Evolutionary conservation across 2,797 vertebrate genomes (phyloP), one percentile per base, ranked within the genome.

Genomic region (Chrosomus eos): DNA sequence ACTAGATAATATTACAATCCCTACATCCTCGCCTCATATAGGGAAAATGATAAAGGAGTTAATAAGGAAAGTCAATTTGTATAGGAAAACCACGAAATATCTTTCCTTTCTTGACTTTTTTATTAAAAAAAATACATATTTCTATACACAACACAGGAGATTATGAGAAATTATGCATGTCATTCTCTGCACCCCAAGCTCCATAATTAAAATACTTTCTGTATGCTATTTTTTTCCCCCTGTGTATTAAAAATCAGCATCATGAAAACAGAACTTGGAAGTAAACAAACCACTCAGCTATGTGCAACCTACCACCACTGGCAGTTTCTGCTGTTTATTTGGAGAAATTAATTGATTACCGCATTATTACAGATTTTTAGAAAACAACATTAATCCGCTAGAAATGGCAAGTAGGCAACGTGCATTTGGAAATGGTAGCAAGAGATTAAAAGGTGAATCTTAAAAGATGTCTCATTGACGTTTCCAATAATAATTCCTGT

Each of bases 121-220:
- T 72, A 86, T 78, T 83, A 48, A 51, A 31, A 51, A 31, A 88
- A 81, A 82, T 51, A 80, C 64, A 68, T 60, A 73, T 87, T 86
- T 88, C 58, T 81, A 31, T 72, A 82, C 70, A 64, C 81, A 84
- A 70, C 80, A 36, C 72, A 33, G 73, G 77, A 85, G 85, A 87
- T 87, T 87, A 82, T 81, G 84, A 78, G 74, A 83, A 84, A 88
- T 90, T 83, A 83, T 86, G 80, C 83, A 64, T 81, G 62, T 81
- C 64, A 31, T 75, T 77, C 74, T 85, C 83, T 82, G 33, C 81
- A 77, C 83, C 84, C 84, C 79, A 66, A 85, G 81, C 86, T 43
- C 48, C 80, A 23, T 88, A 90, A 90, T 88, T 88, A 86, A 88
- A 84, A 90, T 87, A 64, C 38, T 85, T 77, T 86, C 75, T 77